Evolutionary conservation across 2,113 vertebrate genomes (phyloP).

Genomic region (Mesembrinibis cayennensis): DNA sequence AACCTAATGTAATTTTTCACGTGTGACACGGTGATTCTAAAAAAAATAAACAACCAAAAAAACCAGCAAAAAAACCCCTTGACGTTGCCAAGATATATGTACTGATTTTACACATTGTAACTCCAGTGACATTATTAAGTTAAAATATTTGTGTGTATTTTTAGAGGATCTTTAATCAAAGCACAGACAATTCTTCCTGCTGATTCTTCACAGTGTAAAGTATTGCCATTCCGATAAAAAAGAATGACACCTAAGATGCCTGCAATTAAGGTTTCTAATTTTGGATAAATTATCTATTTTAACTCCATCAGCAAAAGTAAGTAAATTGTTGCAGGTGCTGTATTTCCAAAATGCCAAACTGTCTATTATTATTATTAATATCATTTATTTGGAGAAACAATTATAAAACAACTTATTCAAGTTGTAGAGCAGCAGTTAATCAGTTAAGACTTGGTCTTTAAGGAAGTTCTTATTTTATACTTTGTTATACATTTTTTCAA

Average conservation of each 20-base stretch:
- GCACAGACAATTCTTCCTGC: slow-evolving; percentile 23
- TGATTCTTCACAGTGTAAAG: not conserved
- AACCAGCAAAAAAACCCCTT: rapidly evolving
- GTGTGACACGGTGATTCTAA: not conserved
- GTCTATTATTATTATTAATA: not conserved
- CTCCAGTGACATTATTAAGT: not conserved
- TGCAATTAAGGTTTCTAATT: slow-evolving; percentile 19
- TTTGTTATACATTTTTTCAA: rapidly evolving
- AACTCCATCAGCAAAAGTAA: not conserved
- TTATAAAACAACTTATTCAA: not conserved
- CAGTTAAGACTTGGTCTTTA: not conserved
- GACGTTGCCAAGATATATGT: not conserved
- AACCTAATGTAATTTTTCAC: not conserved
- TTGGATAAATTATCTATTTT: not conserved
- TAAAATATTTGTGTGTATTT: not conserved
- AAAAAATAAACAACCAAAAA: not conserved
- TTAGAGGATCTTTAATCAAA: slow-evolving; percentile 40
- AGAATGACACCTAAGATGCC: not conserved
- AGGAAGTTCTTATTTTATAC: not conserved
- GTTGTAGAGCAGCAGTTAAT: not conserved
- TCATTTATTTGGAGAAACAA: not conserved
- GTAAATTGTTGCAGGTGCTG: not conserved
- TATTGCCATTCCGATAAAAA: not conserved
- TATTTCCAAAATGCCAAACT: not conserved
- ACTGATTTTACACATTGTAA: not conserved